A percentile compares a stretch with the other conserved stretches of the same genome.
These are phyloP conservation scores for Drosophila setifemur DNA, from an alignment of 1,140 invertebrate species.

Conservation along the genomic window DNA sequence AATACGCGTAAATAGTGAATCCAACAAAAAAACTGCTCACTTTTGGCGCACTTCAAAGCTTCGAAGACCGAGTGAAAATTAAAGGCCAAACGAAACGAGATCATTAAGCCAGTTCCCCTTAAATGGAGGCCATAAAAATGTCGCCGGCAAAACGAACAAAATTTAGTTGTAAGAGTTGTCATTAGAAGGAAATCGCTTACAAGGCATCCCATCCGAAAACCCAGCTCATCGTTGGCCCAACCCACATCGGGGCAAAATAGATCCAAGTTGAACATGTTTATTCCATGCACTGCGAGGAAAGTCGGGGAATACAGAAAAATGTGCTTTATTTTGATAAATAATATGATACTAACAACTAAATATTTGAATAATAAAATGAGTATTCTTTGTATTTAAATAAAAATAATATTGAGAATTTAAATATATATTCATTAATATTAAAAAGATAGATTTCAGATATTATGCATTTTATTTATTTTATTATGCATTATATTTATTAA, in stretches of 20 bases:
- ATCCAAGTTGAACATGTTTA: slow-evolving; percentile 4
- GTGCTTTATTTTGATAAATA: no score
- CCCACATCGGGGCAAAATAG: background rate
- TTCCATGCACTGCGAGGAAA: background rate
- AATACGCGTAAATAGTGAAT: slow-evolving; percentile 2
- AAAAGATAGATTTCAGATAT: no score
- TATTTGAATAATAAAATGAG: no score
- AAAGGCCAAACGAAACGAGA: slow-evolving; percentile 11
- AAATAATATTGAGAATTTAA: no score
- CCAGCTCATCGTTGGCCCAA: no score
- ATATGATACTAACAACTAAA: no score
- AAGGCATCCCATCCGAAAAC: slow-evolving; percentile 11
- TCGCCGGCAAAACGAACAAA: slow-evolving; percentile 27
- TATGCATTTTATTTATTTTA: background rate
- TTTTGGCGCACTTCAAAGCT: slow-evolving; percentile 18
- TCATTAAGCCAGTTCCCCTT: slow-evolving; percentile 45
- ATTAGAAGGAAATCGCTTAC: slow-evolving; percentile 71
- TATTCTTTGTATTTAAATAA: no score
- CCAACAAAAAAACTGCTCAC: slow-evolving; percentile 27
- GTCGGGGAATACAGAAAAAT: background rate
- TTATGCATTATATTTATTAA: no score
- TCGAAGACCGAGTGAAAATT: slow-evolving; percentile 21
- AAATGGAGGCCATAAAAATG: slow-evolving; percentile 52
- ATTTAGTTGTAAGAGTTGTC: slow-evolving; percentile 69
- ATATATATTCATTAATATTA: no score